These are phyloP conservation scores for Alsophila aescularia DNA, from an alignment of 2,888 invertebrate genomes.

Conservation along the genomic window DNA sequence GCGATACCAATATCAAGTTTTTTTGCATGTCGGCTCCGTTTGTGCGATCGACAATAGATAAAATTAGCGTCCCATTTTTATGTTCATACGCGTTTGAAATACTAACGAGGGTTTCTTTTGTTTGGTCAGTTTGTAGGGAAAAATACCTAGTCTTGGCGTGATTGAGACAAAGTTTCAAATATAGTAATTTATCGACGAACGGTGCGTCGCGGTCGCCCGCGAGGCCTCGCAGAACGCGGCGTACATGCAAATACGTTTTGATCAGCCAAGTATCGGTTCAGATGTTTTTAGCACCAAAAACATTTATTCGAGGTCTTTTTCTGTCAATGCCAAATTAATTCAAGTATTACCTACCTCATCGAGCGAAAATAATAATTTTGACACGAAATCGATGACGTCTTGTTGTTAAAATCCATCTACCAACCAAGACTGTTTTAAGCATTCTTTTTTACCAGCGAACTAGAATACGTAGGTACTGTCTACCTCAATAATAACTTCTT, in stretches of 20 bases:
- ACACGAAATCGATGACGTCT: conserved; percentile 8
- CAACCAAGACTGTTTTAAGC: no score
- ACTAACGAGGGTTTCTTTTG: conserved; percentile 22
- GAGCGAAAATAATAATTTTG: not conserved
- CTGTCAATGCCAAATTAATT: conserved; percentile 18
- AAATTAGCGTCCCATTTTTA: conserved; percentile 37
- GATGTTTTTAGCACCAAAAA: conserved; percentile 47
- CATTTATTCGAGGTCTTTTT: conserved; percentile 34
- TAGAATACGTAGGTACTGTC: no score
- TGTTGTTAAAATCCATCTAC: not conserved
- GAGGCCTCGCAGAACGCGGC: conserved; percentile 48
- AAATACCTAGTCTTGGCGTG: no score
- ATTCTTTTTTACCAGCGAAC: no score
- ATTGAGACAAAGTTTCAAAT: conserved; percentile 14
- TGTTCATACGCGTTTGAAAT: conserved; percentile 30
- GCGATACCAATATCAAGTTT: conserved; percentile 36
- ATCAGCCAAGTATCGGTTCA: conserved; percentile 53
- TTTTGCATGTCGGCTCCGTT: conserved; percentile 43
- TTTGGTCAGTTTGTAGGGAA: conserved; percentile 2
- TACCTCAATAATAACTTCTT: no score
- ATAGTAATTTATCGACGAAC: conserved; percentile 13
- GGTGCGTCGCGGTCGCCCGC: conserved; percentile 22
- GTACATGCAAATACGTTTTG: conserved; percentile 60
- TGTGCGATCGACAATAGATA: conserved; percentile 35
- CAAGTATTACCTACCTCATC: conserved; percentile 27